Evolutionary conservation across 1,140 invertebrate species (phyloP).

Genomic region (Drosophila persimilis): DNA sequence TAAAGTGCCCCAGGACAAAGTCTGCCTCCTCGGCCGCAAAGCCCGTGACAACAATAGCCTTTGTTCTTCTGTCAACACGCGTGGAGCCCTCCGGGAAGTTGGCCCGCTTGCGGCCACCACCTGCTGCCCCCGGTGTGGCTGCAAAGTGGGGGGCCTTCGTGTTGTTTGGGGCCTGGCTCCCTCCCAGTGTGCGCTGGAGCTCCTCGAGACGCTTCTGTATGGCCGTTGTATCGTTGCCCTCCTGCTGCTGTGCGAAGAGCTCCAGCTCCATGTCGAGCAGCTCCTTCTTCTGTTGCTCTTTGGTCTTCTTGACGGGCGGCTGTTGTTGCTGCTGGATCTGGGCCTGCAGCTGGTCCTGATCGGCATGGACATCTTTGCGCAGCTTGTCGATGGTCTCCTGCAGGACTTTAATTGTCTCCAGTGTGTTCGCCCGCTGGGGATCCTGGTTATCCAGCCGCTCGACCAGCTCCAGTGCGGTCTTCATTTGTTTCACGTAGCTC

Average conservation of each 20-base stretch:
- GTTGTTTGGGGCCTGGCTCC: constrained; percentile 19
- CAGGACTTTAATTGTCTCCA: constrained; percentile 78
- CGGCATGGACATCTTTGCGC: constrained; percentile 77
- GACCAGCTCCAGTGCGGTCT: constrained; percentile 72
- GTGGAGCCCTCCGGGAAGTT: constrained; percentile 72
- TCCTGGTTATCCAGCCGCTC: constrained; percentile 77
- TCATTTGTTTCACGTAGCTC: constrained; percentile 82
- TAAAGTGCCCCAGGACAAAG: constrained; percentile 81
- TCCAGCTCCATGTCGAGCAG: constrained; percentile 82
- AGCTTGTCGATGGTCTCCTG: constrained; percentile 79
- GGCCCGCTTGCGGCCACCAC: constrained; percentile 51
- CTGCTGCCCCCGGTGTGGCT: constrained; percentile 27
- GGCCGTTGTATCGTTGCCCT: constrained; percentile 80
- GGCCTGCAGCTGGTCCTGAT: constrained; percentile 78
- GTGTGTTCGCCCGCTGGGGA: constrained; percentile 61
- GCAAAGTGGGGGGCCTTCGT: constrained; percentile 28
- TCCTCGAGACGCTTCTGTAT: constrained; percentile 81
- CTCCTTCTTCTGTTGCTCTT: constrained; percentile 82
- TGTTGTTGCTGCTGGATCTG: constrained; percentile 75
- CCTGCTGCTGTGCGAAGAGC: constrained; percentile 80
- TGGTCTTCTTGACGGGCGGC: constrained; percentile 75
- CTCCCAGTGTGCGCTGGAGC: constrained; percentile 75
- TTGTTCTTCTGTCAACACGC: constrained; percentile 78
- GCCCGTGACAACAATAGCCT: constrained; percentile 77
- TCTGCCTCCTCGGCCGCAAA: constrained; percentile 79